Evolutionary conservation across 2,888 invertebrate genomes (phyloP), one percentile per base, ranked within the genome.

Genomic region (Scaptomyza cyrtandrae): DNA sequence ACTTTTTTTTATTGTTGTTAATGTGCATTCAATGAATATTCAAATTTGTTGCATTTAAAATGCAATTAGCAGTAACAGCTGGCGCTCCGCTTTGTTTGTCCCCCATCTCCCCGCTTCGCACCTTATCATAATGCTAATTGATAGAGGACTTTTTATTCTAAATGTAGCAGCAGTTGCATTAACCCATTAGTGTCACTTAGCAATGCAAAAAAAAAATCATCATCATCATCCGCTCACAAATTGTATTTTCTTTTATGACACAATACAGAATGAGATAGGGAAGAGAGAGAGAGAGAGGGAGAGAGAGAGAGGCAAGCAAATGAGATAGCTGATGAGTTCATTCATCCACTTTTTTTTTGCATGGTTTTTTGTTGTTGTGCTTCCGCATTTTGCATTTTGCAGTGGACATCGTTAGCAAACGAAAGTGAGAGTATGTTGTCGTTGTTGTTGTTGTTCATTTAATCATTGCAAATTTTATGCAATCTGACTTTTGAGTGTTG

Each of bases 401-500:
- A 74, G 54, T 66, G 65, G 63, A 67, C 61, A 66, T 66, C 54
- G 58, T 64, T 57, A 78, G 63, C 56, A 58, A 85, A 70, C 78
- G 80, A 83, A 86, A 83, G 83, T 86, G 77, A 82, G 83, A 82
- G 66, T 56, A 24, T 35, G 58, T 54, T 64, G 27, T 39, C 24
- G 37, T 50, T 31, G 43, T 64, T 68, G 52, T 61, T 54, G 62
- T 70, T 68, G 70, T 58, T 63, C 86, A 73, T 75, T 84, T 78
- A 84, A 85, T 86, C 87, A 86, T 72, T 84, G 77, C 81, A 86
- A 80, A 86, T 86, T 88, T 88, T 88, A 83, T 83, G 83, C 83
- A 88, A 83, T 86, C 80, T 80, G 85, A 49, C 59, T 70, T 71
- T 65, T 61, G 56, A 67, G 62, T 72, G 49, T 55, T 64, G 49